These are phyloP conservation scores for Dipodomys merriami DNA, from an alignment of 2,113 vertebrate species.

Conservation along the genomic window DNA sequence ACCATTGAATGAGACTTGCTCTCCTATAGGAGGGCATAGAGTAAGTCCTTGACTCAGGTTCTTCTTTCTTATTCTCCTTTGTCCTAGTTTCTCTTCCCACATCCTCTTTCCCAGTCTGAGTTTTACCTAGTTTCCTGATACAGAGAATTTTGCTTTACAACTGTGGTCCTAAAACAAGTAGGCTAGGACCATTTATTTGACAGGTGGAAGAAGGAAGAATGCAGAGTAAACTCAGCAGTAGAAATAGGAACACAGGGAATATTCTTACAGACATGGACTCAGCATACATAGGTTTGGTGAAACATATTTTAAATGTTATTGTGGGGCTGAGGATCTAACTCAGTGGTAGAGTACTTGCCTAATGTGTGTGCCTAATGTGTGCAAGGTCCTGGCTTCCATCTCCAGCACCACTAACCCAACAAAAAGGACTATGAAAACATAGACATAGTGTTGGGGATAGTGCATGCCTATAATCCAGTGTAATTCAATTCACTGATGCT, in stretches of 20 bases:
- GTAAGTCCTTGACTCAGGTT: neutral
- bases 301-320: neutral
- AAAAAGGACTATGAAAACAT: neutral
- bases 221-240: neutral
- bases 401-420: neutral
- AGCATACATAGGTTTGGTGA: neutral
- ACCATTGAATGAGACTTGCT: neutral
- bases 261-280: neutral
- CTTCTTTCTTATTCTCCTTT: neutral
- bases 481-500: too few relatives aligned
- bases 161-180: neutral
- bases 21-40: neutral
- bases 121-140: neutral
- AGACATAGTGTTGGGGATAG: neutral
- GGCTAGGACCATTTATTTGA: neutral
- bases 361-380: too few relatives aligned
- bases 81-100: neutral
- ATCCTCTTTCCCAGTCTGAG: neutral
- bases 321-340: neutral
- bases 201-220: neutral
- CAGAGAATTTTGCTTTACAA: neutral
- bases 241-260: neutral
- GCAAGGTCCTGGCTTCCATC: neutral
- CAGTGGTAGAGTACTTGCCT: neutral
- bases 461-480: too few relatives aligned